A percentile compares a stretch with the other conserved stretches of the same genome.
These are phyloP conservation scores for Allolobophora icterica DNA, from an alignment of 2,888 invertebrate species.

Conservation along the genomic window DNA sequence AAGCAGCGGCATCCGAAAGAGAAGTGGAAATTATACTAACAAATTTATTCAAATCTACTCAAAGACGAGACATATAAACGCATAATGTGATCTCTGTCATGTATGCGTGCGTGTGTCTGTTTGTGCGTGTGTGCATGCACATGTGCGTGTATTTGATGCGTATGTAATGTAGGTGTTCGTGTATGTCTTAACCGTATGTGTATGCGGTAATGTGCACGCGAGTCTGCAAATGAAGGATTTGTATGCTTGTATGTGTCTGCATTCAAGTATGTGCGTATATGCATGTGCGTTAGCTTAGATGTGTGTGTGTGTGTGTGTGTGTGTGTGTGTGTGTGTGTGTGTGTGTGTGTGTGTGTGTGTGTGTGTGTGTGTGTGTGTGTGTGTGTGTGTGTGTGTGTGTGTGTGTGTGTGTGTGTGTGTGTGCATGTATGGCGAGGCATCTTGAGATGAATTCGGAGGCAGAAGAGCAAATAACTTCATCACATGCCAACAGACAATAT, in stretches of 20 bases:
- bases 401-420: not conserved
- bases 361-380: not conserved
- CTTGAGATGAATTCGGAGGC: not conserved
- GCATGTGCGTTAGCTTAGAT: not conserved
- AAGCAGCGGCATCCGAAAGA: not conserved
- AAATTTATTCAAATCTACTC: constrained; percentile 3
- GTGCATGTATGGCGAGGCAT: no score
- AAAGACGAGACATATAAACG: not conserved
- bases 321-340: not conserved
- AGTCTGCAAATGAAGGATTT: no score
- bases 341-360: not conserved
- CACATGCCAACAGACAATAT: not conserved
- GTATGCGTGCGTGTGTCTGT: not conserved
- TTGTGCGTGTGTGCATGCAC: no score
- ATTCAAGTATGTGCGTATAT: not conserved
- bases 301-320: not conserved
- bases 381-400: not conserved
- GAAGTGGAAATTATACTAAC: not conserved
- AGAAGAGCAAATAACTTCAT: not conserved
- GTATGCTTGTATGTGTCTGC: not conserved
- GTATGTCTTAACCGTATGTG: no score
- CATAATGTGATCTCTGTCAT: not conserved
- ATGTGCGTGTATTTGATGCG: not conserved
- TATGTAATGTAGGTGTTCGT: no score
- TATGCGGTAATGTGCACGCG: no score